Conservation (phyloP, 2,797 vertebrate species). For the Morus bassanus region DNA sequence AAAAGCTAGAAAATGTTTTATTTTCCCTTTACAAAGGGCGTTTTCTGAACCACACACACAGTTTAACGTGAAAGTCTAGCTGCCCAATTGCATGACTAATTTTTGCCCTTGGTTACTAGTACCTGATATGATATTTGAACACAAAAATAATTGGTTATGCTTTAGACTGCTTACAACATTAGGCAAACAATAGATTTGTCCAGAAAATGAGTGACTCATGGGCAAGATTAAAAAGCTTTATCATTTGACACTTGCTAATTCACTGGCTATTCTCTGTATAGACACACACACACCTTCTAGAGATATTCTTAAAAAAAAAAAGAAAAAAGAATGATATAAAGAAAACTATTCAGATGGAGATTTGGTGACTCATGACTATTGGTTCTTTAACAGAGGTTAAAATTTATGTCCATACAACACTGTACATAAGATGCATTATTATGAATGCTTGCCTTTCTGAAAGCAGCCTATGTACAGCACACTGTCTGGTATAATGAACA, state of each 20-base stretch:
- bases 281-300: not conserved
- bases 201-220: not conserved
- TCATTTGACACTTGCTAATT: not conserved
- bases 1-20: not conserved
- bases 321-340: not conserved
- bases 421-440: not conserved
- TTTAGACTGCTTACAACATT: not conserved
- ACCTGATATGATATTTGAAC: not conserved
- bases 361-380: not conserved
- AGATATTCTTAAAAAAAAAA: not conserved
- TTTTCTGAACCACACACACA: not conserved
- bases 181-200: not conserved
- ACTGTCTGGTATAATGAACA: not conserved
- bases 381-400: constrained; percentile 11
- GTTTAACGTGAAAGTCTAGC: not conserved
- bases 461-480: not conserved
- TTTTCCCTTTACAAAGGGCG: not conserved
- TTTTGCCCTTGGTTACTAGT: not conserved
- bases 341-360: not conserved
- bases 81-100: not conserved
- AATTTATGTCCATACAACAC: not conserved
- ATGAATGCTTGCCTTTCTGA: not conserved
- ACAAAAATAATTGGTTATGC: not conserved
- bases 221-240: not conserved
- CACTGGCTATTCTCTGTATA: not conserved